Percentiles rank a stretch among this genome's conserved stretches.
These are phyloP conservation scores for Centruroides sculpturatus DNA, from an alignment of 1,140 invertebrate species.

Conservation along the genomic window DNA sequence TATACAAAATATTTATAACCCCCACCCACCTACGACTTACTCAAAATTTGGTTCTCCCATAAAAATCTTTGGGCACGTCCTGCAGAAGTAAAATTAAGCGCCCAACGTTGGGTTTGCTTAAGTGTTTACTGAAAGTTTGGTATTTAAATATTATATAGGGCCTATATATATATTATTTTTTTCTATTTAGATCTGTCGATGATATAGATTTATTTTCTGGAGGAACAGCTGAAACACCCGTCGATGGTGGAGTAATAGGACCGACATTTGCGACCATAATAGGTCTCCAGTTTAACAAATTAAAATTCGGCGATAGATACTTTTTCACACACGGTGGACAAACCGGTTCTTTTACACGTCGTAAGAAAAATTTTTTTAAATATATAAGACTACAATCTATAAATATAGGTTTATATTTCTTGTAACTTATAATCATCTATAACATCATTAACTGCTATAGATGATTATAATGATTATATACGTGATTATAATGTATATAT, in stretches of 20 bases:
- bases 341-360: constrained; percentile 33
- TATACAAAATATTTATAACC: too few species aligned
- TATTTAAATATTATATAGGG: too few species aligned
- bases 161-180: too few species aligned
- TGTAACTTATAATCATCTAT: not conserved
- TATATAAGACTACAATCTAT: too few species aligned
- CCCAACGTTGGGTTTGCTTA: too few species aligned
- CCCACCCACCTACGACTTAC: too few species aligned
- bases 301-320: constrained; percentile 76
- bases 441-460: not conserved
- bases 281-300: constrained; percentile 35
- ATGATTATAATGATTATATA: too few species aligned
- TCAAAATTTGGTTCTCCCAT: too few species aligned
- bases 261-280: constrained; percentile 53
- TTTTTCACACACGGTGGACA: constrained; percentile 40
- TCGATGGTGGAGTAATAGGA: constrained; percentile 76
- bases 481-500: not conserved
- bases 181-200: not conserved
- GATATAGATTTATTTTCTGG: constrained; percentile 23
- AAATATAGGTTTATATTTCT: not conserved
- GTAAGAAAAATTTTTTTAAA: not conserved
- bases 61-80: too few species aligned
- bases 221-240: constrained; percentile 66
- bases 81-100: too few species aligned
- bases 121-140: too few species aligned